Evolutionary conservation across 2,888 invertebrate species (phyloP), one percentile per base, ranked within the genome.

Genomic region (Aelia acuminata): DNA sequence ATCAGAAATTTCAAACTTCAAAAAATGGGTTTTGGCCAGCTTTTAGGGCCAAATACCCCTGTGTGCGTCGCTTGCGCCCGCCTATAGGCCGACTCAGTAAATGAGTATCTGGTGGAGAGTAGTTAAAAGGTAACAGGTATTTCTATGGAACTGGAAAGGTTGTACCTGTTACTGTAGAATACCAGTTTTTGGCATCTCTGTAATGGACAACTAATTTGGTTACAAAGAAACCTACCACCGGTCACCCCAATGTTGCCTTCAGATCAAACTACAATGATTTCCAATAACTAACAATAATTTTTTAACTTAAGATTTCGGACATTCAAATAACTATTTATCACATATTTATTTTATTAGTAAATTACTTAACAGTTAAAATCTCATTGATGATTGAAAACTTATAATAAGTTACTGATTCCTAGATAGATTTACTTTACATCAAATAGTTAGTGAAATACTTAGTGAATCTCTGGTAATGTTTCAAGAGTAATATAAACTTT

Each of bases 161-260:
- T n/a, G n/a, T n/a, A n/a, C n/a, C n/a, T n/a, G n/a, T n/a, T n/a
- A n/a, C n/a, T n/a, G n/a, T n/a, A n/a, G n/a, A n/a, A n/a, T n/a
- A n/a, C n/a, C n/a, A n/a, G n/a, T n/a, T n/a, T n/a, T n/a, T n/a
- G n/a, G n/a, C n/a, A n/a, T n/a, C n/a, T n/a, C n/a, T n/a, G n/a
- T n/a, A n/a, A n/a, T n/a, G n/a, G 22, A 10, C 43, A n/a, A 80
- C 80, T 80, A n/a, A 43, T 47, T 43, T 80, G 43, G n/a, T 80
- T 80, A n/a, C 43, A 80, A n/a, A 43, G 80, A 80, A 80, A 80
- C 80, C 80, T 80, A 39, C 80, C 43, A 80, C 80, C 43, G 43
- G 43, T 80, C 80, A 80, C 80, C 8, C 15, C 80, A 80, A 43
- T 80, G 80, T 80, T 80, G 80, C n/a, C 15, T 35, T 35, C 5